Evolutionary conservation across 2,888 invertebrate genomes (phyloP), one percentile per base, ranked within the genome.

Genomic region (Brachypalpus laphriformis): DNA sequence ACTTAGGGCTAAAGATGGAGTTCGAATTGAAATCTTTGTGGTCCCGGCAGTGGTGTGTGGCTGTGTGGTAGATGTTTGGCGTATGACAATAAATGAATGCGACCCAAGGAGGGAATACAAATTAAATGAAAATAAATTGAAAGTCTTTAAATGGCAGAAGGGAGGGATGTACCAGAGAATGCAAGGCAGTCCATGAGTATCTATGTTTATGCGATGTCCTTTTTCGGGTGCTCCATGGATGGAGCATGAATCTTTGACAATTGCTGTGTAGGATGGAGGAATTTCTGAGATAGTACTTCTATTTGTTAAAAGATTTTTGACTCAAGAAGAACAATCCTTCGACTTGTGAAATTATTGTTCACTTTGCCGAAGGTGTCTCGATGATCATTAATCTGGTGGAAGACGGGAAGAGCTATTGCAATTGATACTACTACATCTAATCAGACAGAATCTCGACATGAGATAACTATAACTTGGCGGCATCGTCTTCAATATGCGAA

Each of bases 1-100:
- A 88, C 88, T 89, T 89, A 89, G 88, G 89, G 89, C 87, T 87
- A 87, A 88, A 88, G 88, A 89, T 88, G 87, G 63, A 74, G 54
- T 56, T 61, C 34, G 11, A 37, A 34, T 59, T 54, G 78, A 25
- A 78, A 57, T 72, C n/a, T 54, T 31, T 8, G n/a, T 31, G 14
- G 9, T 11, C 25, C 1, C 3, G 8, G n/a, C n/a, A n/a, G 16
- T 14, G 7, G 4, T 22, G 22, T 8, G 16, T 63, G 16, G n/a
- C 31, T 40, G 40, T 40, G 16, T 61, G 16, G 61, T 16, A 28
- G 45, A 47, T 74, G 61, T 61, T 49, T 51, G 9, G 22, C n/a
- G 22, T 37, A 16, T 34, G 57, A 37, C 9, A 54, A 51, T 61
- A 74, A 80, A 66, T 51, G 49, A 81, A 61, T 8, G 59, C 63